Evolutionary conservation across 2,888 invertebrate species (phyloP), one percentile per base, ranked within the genome.

Genomic region (Xestobium rufovillosum): DNA sequence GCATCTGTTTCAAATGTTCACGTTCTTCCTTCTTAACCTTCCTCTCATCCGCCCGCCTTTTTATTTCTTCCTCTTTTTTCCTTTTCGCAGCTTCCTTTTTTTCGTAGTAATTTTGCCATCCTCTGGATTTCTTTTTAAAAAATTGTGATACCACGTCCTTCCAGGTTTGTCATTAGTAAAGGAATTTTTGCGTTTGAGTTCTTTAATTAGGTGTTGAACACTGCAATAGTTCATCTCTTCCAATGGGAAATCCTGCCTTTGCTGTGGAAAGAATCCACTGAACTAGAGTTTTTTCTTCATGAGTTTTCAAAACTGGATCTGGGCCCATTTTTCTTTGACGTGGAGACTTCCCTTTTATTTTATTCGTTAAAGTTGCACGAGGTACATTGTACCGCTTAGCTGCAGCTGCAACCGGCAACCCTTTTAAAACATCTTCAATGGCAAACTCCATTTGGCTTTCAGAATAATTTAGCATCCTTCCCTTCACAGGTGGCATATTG

Each of bases 221-320:
- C 38, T 38, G 26, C 33, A 39, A 23, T 11, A 43, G 30, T 17
- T 41, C 30, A 26, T 36, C 33, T 41, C 41, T 43, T 19, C 30
- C 31, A 15, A 43, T 35, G 25, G 40, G 40, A 31, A 43, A 43
- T 13, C 39, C 41, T 15, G 30, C 29, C 29, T 41, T 41, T 26
- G 44, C 36, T 26, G 32, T 30, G 10, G 25, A 31, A 13, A 39
- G 17, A 31, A 36, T 36, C 41, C 41, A 44, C 14, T 14, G 9
- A 15, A 31, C 33, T 29, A 44, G 23, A 25, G 34, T 9, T 8
- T 27, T 11, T 29, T 44, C 40, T 16, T 41, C 34, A 4, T 29
- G 27, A 31, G 36, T 29, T 14, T 14, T 27, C 9, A 41, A 19
- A 33, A 23, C 25, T 11, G 34, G 17, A 14, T 37, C 17, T 11